Percentiles rank a stretch among this genome's conserved stretches.
Conservation (phyloP, 2,888 invertebrate genomes). For the Rhingia campestris region DNA sequence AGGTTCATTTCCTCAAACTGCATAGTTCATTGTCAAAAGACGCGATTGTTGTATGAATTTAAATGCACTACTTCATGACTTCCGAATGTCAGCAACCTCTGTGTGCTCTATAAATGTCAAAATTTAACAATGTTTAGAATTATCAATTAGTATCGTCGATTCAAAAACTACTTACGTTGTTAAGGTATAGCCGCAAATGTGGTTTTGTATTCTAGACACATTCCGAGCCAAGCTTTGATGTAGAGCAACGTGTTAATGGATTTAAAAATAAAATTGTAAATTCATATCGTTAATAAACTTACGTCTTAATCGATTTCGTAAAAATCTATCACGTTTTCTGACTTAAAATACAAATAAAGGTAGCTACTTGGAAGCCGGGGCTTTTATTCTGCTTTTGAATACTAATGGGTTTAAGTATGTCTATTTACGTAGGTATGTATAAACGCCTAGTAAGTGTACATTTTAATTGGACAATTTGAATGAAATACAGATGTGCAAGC, state of each 20-base stretch:
- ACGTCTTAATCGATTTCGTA: too few relatives aligned
- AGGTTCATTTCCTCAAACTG: neutral
- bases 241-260: conserved; percentile 1
- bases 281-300: neutral
- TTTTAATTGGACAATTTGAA: too few relatives aligned
- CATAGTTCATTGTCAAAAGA: neutral
- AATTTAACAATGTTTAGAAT: neutral
- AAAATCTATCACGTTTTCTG: too few relatives aligned
- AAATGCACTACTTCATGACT: neutral
- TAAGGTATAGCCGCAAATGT: neutral
- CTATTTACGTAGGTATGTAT: too few relatives aligned
- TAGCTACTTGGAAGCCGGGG: too few relatives aligned
- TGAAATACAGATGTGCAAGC: too few relatives aligned
- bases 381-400: too few relatives aligned
- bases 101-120: neutral
- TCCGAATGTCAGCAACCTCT: neutral
- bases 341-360: too few relatives aligned
- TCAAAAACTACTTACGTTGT: neutral
- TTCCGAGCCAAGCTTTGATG: neutral
- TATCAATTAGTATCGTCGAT: too few relatives aligned
- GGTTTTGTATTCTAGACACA: neutral
- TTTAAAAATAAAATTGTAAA: neutral
- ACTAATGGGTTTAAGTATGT: too few relatives aligned
- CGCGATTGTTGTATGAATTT: neutral
- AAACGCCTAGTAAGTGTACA: too few relatives aligned